Conservation (phyloP, 2,888 invertebrate species). For the Deroplatys truncata region DNA sequence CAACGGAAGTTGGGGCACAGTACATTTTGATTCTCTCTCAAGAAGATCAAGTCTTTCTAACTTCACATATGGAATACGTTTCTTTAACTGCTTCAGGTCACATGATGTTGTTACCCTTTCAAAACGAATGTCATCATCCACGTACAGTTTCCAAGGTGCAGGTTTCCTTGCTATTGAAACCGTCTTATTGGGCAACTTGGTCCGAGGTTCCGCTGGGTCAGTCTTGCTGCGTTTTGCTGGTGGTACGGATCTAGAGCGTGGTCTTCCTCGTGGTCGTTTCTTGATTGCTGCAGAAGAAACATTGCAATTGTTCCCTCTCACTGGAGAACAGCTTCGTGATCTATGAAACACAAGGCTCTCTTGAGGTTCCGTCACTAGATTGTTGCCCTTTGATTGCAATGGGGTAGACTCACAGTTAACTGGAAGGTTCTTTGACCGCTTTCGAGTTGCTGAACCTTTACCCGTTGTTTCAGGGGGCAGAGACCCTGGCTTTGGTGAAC, state of each 20-base stretch:
- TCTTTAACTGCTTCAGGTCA: background rate
- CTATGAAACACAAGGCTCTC: background rate
- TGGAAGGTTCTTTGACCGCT: background rate
- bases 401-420: background rate
- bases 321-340: background rate
- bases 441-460: background rate
- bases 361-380: background rate
- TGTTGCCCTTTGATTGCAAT: background rate
- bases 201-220: background rate
- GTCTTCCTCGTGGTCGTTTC: background rate
- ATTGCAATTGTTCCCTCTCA: background rate
- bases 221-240: background rate
- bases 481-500: background rate
- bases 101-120: background rate
- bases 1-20: too few relatives aligned
- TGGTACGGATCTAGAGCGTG: background rate
- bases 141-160: too few relatives aligned
- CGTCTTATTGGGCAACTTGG: too few relatives aligned
- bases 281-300: too few relatives aligned
- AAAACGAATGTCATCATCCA: background rate
- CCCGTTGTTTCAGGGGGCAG: background rate
- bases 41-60: background rate
- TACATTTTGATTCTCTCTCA: too few relatives aligned
- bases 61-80: background rate
- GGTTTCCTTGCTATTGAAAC: too few relatives aligned